These are phyloP conservation scores for Apostichopus leukothele DNA, from an alignment of 53 echinoderm and acorn worm species.

Conservation along the genomic window DNA sequence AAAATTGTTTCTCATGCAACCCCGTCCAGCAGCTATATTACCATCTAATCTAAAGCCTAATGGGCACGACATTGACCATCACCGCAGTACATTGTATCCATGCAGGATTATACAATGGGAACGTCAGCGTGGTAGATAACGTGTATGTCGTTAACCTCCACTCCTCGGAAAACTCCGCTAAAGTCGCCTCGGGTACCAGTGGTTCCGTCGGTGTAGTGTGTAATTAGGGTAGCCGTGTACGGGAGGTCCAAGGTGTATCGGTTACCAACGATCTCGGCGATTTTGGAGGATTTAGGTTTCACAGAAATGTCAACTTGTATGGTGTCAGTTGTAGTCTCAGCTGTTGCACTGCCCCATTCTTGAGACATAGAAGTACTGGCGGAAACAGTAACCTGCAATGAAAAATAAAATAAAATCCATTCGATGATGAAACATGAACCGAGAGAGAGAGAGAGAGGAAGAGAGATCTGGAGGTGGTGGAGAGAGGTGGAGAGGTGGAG, in stretches of 20 bases:
- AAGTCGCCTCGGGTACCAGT: background rate
- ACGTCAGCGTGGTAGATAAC: slow-evolving; percentile 1
- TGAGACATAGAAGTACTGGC: background rate
- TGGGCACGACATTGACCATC: too few species aligned
- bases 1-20: too few species aligned
- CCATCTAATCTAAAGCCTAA: too few species aligned
- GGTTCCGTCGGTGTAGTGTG: background rate
- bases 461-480: too few species aligned
- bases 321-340: background rate
- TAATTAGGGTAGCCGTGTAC: slow-evolving; percentile 1
- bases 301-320: background rate
- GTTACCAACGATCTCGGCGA: background rate
- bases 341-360: background rate
- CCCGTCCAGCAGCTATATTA: too few species aligned
- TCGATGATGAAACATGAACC: too few species aligned
- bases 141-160: slow-evolving; percentile 1
- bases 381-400: background rate
- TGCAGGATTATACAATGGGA: background rate
- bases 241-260: background rate
- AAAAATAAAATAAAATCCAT: too few species aligned
- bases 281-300: background rate
- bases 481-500: too few species aligned
- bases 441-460: too few species aligned
- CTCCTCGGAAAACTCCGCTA: background rate
- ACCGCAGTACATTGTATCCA: too few species aligned